Evolutionary conservation across 2,888 invertebrate genomes (phyloP).

Genomic region (Desoria tigrina): DNA sequence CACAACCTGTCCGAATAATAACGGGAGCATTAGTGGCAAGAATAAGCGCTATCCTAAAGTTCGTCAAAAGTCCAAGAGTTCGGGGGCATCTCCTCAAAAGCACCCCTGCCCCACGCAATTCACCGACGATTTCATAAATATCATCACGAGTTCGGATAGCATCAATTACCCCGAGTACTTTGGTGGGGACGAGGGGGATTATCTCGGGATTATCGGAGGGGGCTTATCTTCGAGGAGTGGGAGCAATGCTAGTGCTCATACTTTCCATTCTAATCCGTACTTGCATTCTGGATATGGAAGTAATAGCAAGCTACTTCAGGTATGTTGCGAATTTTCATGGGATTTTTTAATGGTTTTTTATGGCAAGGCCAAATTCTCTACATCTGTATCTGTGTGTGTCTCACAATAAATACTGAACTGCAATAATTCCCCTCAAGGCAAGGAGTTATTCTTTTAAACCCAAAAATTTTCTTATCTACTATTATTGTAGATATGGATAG

Average conservation of each 20-base stretch:
- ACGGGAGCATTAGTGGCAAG: too few species aligned
- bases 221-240: constrained; percentile 31
- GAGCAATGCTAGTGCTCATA: constrained; percentile 32
- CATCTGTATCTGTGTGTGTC: background rate
- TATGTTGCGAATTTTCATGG: too few species aligned
- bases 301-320: constrained; percentile 39
- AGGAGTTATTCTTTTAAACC: too few species aligned
- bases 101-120: constrained; percentile 23
- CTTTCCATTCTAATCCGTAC: constrained; percentile 35
- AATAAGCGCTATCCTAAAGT: constrained; percentile 31
- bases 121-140: constrained; percentile 38
- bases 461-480: too few species aligned
- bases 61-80: constrained; percentile 38
- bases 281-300: constrained; percentile 33
- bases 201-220: constrained; percentile 27
- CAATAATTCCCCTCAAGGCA: too few species aligned
- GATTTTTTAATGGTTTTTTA: too few species aligned
- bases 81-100: constrained; percentile 40
- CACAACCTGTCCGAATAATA: constrained; percentile 12
- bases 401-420: too few species aligned
- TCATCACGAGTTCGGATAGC: constrained; percentile 33
- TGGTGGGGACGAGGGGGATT: background rate
- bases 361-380: too few species aligned
- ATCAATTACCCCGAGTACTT: constrained; percentile 29
- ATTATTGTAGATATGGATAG: too few species aligned